Evolutionary conservation across 2,797 vertebrate genomes (phyloP).

Genomic region (Lagodon rhomboides): DNA sequence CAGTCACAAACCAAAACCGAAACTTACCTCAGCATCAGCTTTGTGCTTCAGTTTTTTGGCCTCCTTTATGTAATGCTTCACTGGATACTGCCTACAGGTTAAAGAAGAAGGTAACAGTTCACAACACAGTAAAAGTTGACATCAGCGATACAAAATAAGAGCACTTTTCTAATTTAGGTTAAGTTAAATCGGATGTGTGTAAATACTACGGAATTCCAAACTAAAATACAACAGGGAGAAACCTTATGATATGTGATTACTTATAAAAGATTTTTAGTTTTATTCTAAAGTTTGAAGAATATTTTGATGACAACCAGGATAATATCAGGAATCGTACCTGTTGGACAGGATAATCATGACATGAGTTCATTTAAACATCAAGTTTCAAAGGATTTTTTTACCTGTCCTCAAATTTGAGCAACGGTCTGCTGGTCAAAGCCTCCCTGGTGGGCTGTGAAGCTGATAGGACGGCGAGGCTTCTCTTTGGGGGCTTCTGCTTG

Average conservation of each 20-base stretch:
- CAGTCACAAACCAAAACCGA: not conserved
- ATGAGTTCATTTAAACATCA: no score
- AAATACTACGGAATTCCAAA: no score
- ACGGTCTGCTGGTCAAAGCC: slow-evolving; percentile 83
- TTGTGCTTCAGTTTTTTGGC: slow-evolving; percentile 95
- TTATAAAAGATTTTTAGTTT: no score
- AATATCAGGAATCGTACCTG: no score
- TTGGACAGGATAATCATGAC: no score
- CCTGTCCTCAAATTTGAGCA: slow-evolving; percentile 86
- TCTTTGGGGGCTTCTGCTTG: slow-evolving; percentile 82
- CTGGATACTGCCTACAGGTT: slow-evolving; percentile 83
- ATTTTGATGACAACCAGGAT: no score
- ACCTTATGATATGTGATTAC: no score
- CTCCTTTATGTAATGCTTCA: slow-evolving; percentile 93
- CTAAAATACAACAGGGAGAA: no score
- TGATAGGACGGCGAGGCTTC: slow-evolving; percentile 75
- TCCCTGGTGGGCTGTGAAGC: slow-evolving; percentile 84
- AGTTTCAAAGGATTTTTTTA: slow-evolving; percentile 66
- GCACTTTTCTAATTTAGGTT: no score
- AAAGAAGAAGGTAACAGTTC: not conserved
- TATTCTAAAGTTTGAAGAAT: no score
- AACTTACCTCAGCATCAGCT: slow-evolving; percentile 92
- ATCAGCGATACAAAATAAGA: not conserved
- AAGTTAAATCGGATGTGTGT: no score
- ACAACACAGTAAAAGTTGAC: not conserved